Conservation (phyloP, 2,797 vertebrate species). For the Gallinago stenura region DNA sequence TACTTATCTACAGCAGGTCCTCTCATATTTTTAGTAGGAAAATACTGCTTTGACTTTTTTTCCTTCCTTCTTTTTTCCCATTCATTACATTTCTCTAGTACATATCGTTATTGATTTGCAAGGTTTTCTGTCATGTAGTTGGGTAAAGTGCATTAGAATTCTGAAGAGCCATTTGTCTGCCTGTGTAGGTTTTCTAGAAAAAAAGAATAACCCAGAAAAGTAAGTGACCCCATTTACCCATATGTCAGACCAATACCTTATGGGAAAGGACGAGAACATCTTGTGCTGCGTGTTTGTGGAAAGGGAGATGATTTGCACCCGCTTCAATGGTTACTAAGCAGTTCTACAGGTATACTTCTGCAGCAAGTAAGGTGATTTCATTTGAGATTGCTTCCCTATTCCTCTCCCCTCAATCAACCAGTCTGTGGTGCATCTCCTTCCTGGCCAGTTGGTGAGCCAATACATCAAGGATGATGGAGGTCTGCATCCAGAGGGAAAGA, state of each 20-base stretch:
- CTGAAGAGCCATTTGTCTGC: background rate
- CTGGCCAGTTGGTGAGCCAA: background rate
- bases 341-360: background rate
- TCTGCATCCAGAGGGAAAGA: background rate
- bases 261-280: background rate
- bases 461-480: background rate
- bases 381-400: background rate
- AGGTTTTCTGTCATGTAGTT: background rate
- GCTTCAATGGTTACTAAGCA: background rate
- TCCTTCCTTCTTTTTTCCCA: background rate
- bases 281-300: background rate
- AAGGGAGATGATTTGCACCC: background rate
- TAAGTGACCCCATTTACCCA: background rate
- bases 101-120: background rate
- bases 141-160: background rate
- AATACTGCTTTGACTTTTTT: background rate
- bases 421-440: background rate
- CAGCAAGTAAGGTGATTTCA: background rate
- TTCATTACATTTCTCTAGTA: background rate
- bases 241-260: background rate
- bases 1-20: background rate
- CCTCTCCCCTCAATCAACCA: background rate
- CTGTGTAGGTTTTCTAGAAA: background rate
- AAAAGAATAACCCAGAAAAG: background rate
- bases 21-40: background rate